Evolutionary conservation across 1,140 invertebrate species (phyloP).

Genomic region (Neelides sp.): DNA sequence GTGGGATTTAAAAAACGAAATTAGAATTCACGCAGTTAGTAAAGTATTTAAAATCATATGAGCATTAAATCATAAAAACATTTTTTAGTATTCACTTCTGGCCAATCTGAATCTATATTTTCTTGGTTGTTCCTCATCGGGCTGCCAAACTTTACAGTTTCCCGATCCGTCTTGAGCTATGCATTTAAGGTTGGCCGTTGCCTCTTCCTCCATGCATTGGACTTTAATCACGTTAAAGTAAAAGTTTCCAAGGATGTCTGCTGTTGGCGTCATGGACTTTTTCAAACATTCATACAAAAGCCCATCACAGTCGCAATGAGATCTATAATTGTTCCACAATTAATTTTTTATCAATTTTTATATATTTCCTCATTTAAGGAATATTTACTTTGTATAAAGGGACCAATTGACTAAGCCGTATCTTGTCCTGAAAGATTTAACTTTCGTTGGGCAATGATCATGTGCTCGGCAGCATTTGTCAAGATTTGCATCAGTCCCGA

Average conservation of each 20-base stretch:
- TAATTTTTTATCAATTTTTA: background rate
- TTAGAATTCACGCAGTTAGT: too few species aligned
- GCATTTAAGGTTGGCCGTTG: conserved; percentile 13
- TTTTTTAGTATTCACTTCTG: conserved; percentile 1
- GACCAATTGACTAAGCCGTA: conserved; percentile 73
- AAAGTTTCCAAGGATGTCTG: conserved; percentile 64
- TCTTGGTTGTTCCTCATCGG: background rate
- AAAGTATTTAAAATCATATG: too few species aligned
- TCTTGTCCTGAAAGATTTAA: conserved; percentile 54
- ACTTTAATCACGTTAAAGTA: conserved; percentile 75
- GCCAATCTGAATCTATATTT: conserved; percentile 1
- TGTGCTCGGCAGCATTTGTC: conserved; percentile 74
- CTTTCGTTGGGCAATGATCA: conserved; percentile 62
- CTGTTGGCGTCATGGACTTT: conserved; percentile 48
- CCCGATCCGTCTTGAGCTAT: background rate
- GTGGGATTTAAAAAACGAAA: too few species aligned
- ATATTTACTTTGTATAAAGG: conserved; percentile 65
- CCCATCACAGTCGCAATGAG: conserved; percentile 72
- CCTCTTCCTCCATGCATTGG: conserved; percentile 54
- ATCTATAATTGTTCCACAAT: conserved; percentile 42
- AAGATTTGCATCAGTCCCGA: conserved; percentile 54
- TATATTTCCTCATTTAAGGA: background rate
- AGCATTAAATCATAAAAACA: background rate
- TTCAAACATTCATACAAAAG: conserved; percentile 70
- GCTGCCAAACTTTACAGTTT: conserved; percentile 3